Conservation (phyloP, 2,113 vertebrate genomes). For the Hymenochirus boettgeri region DNA sequence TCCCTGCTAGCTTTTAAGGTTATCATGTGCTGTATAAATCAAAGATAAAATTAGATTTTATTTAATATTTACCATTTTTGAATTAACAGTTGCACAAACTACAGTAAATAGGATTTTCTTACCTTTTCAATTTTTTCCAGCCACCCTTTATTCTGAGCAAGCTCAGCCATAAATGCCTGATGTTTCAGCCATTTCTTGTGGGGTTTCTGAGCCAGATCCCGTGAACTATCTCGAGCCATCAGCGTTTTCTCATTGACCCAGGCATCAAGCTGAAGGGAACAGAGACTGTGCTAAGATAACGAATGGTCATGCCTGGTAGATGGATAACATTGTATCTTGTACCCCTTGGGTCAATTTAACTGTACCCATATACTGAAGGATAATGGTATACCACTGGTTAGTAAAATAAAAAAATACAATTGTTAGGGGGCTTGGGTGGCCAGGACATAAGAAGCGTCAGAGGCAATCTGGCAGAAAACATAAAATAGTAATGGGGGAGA, state of each 20-base stretch:
- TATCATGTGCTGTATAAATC: too few species aligned
- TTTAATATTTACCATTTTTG: background rate
- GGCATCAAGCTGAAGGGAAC: constrained; percentile 72
- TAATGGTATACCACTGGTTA: too few species aligned
- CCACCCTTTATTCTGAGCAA: constrained; percentile 88
- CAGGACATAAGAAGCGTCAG: background rate
- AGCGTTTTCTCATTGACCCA: constrained; percentile 91
- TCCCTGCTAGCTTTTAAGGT: too few species aligned
- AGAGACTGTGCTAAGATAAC: constrained; percentile 22
- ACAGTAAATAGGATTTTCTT: constrained; percentile 42
- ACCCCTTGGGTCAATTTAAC: background rate
- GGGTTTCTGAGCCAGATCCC: constrained; percentile 77
- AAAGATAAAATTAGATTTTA: background rate
- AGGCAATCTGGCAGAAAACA: constrained; percentile 4
- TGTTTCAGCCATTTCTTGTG: constrained; percentile 89
- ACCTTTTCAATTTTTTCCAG: constrained; percentile 86
- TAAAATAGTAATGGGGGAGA: constrained; percentile 2
- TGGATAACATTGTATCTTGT: too few species aligned
- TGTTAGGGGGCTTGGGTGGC: background rate
- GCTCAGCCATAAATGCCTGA: constrained; percentile 86
- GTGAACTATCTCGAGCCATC: constrained; percentile 74
- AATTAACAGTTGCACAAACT: background rate
- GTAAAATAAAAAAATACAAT: too few species aligned
- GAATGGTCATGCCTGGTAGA: background rate
- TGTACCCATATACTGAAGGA: background rate